phyloP scores from a whole-genome alignment of 2,113 vertebrate genomes.

The Mirza zaza region DNA sequence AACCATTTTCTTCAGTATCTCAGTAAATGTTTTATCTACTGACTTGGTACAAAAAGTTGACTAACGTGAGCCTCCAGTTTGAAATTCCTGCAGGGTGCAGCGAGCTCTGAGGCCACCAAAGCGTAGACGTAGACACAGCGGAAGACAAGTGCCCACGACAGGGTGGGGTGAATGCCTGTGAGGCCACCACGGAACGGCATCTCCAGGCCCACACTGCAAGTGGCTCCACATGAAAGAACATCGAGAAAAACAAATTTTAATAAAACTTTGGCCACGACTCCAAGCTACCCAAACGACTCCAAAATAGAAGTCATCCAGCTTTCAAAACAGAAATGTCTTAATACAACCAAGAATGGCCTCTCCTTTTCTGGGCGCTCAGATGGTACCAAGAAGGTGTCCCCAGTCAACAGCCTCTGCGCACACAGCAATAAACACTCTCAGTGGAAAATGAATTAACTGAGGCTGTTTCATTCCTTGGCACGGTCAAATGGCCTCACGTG shows the following conservation, averaged over 20 bases:
- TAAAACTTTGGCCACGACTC: background rate
- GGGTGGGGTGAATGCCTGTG: fast-evolving
- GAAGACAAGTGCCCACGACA: background rate
- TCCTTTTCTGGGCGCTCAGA: background rate
- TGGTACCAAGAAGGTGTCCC: background rate
- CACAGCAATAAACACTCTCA: background rate
- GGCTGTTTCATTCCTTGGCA: background rate
- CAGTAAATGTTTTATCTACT: background rate
- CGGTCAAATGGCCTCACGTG: background rate
- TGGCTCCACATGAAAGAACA: background rate
- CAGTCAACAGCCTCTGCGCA: background rate
- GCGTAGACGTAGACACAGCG: fast-evolving
- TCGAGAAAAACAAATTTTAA: background rate
- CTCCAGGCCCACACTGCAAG: background rate
- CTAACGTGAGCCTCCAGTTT: background rate
- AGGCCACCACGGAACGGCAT: fast-evolving
- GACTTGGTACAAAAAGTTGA: background rate
- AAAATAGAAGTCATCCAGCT: background rate
- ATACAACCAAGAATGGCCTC: background rate
- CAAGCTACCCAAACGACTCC: background rate
- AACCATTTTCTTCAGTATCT: background rate
- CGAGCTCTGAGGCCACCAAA: background rate
- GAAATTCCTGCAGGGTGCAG: background rate
- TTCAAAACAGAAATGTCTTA: background rate
- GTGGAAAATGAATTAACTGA: background rate